Evolutionary conservation across 2,797 vertebrate genomes (phyloP), one percentile per base, ranked within the genome.

Genomic region (Diplodus puntazzo): DNA sequence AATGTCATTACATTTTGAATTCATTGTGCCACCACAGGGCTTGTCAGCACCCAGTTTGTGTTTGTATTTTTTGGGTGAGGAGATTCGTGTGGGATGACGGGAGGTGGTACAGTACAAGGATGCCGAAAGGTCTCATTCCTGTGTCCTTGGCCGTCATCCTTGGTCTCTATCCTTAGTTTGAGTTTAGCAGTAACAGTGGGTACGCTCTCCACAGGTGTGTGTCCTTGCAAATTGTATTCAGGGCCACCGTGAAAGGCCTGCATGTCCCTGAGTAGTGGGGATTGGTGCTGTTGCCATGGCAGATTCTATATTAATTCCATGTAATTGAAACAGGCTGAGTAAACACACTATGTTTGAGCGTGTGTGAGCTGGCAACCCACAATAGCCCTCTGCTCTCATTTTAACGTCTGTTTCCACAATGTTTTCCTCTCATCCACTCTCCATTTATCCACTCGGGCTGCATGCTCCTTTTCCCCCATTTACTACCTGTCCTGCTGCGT

Each of bases 301-400:
- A 82, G 73, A 54, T 69, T 68, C 59, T 57, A 21, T 49, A 85
- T 66, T 86, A 72, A 83, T 84, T 59, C 70, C 23, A 65, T 70
- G 60, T 75, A 75, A 77, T 11, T 85, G 59, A 77, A 75, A 43
- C 64, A 64, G 72, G 76, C 61, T 85, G 78, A 63, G 73, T 73
- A 78, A 86, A 83, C 49, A 83, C 12, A 53, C 12, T 65, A 55
- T 73, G 59, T 46, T n/a, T 52, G 30, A 6, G 52, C 58, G 25
- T 50, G 57, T 65, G 62, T 2, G 57, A n/a, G 23, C 23, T 69
- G 21, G 60, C n/a, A 61, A 30, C 42, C 46, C 20, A 46, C 70
- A 49, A 17, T 39, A 48, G n/a, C 13, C 17, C 43, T 74, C 20
- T n/a, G 63, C 72, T 77, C 42, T 66, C 52, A 46, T 72, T 87